Conservation (phyloP, 2,888 invertebrate genomes). For the Conistra vaccinii region DNA sequence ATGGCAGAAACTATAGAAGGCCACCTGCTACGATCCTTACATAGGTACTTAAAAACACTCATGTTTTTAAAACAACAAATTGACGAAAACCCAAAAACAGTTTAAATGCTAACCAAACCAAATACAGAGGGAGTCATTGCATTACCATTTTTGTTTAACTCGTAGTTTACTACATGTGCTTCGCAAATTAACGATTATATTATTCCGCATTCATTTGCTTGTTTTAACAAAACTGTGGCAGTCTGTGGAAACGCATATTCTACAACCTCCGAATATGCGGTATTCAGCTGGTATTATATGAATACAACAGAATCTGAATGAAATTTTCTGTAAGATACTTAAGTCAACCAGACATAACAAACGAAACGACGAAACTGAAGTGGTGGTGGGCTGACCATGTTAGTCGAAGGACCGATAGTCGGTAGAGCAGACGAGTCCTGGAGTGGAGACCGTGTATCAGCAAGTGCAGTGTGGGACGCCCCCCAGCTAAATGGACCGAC, state of each 20-base stretch:
- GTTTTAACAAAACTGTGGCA: conserved; percentile 20
- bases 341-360: neutral
- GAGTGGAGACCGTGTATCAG: too few relatives aligned
- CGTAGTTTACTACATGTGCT: conserved; percentile 36
- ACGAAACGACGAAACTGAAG: too few relatives aligned
- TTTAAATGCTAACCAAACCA: conserved; percentile 27
- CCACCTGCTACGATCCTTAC: neutral
- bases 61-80: neutral
- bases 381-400: too few relatives aligned
- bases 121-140: conserved; percentile 6
- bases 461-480: too few relatives aligned
- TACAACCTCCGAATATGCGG: neutral
- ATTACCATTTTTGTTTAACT: conserved; percentile 39
- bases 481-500: too few relatives aligned
- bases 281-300: neutral
- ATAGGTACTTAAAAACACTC: neutral
- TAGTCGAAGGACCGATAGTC: too few relatives aligned
- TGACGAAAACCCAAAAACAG: neutral
- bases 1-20: too few relatives aligned
- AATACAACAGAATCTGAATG: neutral
- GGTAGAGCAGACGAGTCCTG: too few relatives aligned
- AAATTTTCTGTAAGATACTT: too few relatives aligned
- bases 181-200: conserved; percentile 44
- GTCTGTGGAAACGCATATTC: neutral
- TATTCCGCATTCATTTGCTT: conserved; percentile 36